Percentiles rank a stretch among this genome's conserved stretches.
Evolutionary conservation across 2,113 vertebrate genomes (phyloP).

Genomic region (Pygathrix nemaeus): DNA sequence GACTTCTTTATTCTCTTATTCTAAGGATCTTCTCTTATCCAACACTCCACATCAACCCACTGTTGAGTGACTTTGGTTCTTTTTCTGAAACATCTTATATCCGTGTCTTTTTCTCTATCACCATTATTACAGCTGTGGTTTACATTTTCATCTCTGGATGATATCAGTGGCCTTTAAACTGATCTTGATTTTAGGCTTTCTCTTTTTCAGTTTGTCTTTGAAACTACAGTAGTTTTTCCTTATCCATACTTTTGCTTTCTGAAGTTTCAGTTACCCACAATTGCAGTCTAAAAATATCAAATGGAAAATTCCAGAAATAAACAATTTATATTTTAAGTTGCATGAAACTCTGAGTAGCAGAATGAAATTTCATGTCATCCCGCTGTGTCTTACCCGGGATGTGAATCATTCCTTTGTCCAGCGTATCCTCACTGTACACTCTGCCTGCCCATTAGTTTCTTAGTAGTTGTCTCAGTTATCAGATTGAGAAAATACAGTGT

Average conservation of each 20-base stretch:
- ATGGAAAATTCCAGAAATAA: background rate
- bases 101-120: background rate
- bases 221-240: background rate
- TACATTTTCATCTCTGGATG: background rate
- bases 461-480: background rate
- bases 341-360: background rate
- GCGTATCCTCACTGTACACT: background rate
- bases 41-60: background rate
- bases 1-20: background rate
- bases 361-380: background rate
- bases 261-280: background rate
- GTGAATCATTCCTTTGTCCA: background rate
- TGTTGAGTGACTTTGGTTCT: background rate
- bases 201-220: background rate
- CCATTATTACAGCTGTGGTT: background rate
- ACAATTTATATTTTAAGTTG: background rate
- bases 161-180: background rate
- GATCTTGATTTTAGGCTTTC: background rate
- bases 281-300: background rate
- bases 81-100: background rate
- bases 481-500: background rate
- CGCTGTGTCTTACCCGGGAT: background rate
- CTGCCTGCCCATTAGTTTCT: background rate
- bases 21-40: background rate
- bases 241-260: background rate